phyloP scores from a whole-genome alignment of 2,113 vertebrate species.

The Odobenus rosmarus region DNA sequence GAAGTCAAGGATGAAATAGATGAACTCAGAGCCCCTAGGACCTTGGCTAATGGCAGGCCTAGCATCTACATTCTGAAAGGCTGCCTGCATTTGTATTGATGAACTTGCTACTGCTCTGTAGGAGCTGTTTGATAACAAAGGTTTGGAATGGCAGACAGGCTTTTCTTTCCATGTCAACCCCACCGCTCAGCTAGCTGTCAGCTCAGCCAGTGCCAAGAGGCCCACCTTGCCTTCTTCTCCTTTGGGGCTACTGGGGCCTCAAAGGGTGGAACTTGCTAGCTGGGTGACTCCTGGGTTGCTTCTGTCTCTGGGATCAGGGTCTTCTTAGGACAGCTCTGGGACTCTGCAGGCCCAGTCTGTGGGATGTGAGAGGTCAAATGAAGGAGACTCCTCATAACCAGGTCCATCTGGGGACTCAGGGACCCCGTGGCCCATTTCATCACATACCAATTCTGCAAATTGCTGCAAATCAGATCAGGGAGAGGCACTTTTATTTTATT shows the following conservation, averaged over 20 bases:
- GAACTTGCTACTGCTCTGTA: rapidly evolving
- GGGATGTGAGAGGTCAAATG: conserved; percentile 58
- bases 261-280: conserved; percentile 33
- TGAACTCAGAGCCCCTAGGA: neutral
- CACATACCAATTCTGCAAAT: neutral
- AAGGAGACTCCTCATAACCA: conserved; percentile 54
- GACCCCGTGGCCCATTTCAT: neutral
- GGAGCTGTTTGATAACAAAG: neutral
- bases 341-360: conserved; percentile 8
- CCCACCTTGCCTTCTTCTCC: neutral
- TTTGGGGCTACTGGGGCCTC: neutral
- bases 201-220: neutral
- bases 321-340: conserved; percentile 65
- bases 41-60: neutral
- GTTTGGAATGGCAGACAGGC: neutral
- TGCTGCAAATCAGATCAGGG: neutral
- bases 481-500: neutral
- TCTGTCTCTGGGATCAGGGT: conserved; percentile 27
- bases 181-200: neutral
- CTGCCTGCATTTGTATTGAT: neutral
- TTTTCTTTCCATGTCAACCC: conserved; percentile 28
- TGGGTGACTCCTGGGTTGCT: conserved; percentile 35
- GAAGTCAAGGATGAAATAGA: neutral
- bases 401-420: conserved; percentile 8
- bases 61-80: neutral